Percentiles rank a stretch among this genome's conserved stretches.
phyloP scores from a whole-genome alignment of 2,888 invertebrate species.

The Anagyrus pseudococci region DNA sequence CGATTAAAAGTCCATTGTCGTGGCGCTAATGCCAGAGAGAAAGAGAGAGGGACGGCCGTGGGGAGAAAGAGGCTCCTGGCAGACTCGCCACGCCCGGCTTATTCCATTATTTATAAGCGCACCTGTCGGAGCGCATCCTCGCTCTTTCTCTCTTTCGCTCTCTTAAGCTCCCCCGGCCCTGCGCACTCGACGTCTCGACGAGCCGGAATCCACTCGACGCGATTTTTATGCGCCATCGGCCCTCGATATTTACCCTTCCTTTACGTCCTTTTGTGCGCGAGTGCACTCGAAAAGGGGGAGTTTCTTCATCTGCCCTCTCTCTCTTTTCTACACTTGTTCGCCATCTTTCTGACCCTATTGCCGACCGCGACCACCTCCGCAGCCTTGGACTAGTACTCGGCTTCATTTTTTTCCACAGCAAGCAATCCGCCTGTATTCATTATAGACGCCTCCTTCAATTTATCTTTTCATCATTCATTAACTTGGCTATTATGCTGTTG shows the following conservation, averaged over 20 bases:
- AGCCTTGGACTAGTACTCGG: too few relatives aligned
- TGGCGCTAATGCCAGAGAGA: slow-evolving; percentile 7
- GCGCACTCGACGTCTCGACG: slow-evolving; percentile 35
- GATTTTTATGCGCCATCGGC: slow-evolving; percentile 25
- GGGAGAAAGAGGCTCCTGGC: too few relatives aligned
- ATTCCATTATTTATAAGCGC: slow-evolving; percentile 38
- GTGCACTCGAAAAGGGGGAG: slow-evolving; percentile 18
- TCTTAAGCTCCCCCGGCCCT: slow-evolving; percentile 9
- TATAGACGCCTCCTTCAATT: too few relatives aligned
- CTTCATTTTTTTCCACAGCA: too few relatives aligned
- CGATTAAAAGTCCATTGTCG: slow-evolving; percentile 29
- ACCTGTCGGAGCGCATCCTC: slow-evolving; percentile 31
- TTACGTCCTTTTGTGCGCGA: slow-evolving; percentile 18
- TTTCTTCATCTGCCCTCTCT: not conserved
- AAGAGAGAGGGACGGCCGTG: too few relatives aligned
- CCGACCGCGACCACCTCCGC: not conserved
- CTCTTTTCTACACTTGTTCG: not conserved
- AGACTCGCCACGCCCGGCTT: slow-evolving; percentile 29
- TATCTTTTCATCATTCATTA: too few relatives aligned
- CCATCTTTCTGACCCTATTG: not conserved
- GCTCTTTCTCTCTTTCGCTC: slow-evolving; percentile 15
- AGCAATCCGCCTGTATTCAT: too few relatives aligned
- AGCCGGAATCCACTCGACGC: slow-evolving; percentile 28
- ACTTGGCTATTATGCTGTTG: too few relatives aligned
- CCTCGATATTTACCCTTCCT: slow-evolving; percentile 30